These are phyloP conservation scores for Bugula neritina DNA, from an alignment of 2,888 invertebrate genomes.

Conservation along the genomic window DNA sequence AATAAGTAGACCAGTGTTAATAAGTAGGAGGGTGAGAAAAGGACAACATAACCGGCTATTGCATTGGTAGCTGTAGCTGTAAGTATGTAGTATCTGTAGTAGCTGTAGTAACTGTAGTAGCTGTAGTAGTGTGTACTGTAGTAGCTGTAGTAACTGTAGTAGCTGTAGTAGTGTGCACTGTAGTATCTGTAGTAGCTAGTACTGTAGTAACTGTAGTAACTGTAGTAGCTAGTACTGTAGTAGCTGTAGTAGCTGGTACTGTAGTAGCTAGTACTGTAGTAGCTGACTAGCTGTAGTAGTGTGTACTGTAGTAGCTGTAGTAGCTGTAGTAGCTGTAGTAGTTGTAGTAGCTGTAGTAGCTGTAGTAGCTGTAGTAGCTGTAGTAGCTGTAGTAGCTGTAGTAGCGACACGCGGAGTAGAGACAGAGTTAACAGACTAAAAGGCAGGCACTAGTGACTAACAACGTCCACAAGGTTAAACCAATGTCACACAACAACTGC, in stretches of 20 bases:
- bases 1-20: too few relatives aligned
- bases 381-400: not conserved
- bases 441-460: too few relatives aligned
- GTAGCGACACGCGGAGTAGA: not conserved
- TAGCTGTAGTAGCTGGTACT: not conserved
- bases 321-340: not conserved
- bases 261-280: too few relatives aligned
- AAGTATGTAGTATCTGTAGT: too few relatives aligned
- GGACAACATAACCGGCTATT: too few relatives aligned
- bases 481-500: not conserved
- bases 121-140: not conserved
- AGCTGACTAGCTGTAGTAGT: not conserved
- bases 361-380: not conserved
- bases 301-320: not conserved
- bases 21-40: too few relatives aligned
- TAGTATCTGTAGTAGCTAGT: not conserved
- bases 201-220: not conserved
- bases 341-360: too few relatives aligned
- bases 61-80: too few relatives aligned
- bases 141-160: not conserved
- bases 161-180: not conserved
- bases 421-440: too few relatives aligned
- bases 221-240: not conserved
- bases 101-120: too few relatives aligned
- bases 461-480: too few relatives aligned